Base-by-base conservation (phyloP, 2,113 vertebrate genomes). In the Polypterus bichir region DNA sequence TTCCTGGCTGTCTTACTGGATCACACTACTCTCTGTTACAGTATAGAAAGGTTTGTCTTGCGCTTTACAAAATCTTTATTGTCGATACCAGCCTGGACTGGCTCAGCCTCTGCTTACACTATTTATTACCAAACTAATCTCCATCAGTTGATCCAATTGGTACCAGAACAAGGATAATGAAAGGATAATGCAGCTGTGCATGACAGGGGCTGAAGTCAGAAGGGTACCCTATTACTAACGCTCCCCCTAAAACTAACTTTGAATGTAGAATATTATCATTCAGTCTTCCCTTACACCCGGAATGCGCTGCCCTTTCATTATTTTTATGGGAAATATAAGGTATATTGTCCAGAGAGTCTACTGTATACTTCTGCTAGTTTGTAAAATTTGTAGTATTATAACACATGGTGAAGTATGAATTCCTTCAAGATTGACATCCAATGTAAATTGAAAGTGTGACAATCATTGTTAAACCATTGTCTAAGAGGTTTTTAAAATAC, bases 1-100 rank as follows among this genome's bases (percentile, higher is more conserved):
- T 45, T 58, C 56, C 56, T 58, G 56, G 44, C 3, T 27, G 5
- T n/a, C 56, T 7, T 45, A 45, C 5, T 58, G 56, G 56, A 58
- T 45, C 27, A 58, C 44, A 8, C 54, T 2, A 9, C 6, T 10
- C 6, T 45, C 44, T 58, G 7, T 58, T 45, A 58, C 56, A 58
- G 56, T 58, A 58, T 45, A 58, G 46, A 58, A 58, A 58, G 56
- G 56, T 58, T 58, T 58, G 56, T 58, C 56, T 58, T 58, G 4
- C 46, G 56, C 44, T 58, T 11, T 44, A 27, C 27, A 58, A 45
- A 58, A 27, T 45, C 56, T 7, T 45, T 11, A 58, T 58, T 58
- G 56, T 58, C 56, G 27, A 27, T 27, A 7, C 56, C 44, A 45
- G 9, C 56, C 56, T 45, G 6, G 56, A 45, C 56, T 58, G 56